phyloP scores from a whole-genome alignment of 2,888 invertebrate species.

The Desoria tigrina region DNA sequence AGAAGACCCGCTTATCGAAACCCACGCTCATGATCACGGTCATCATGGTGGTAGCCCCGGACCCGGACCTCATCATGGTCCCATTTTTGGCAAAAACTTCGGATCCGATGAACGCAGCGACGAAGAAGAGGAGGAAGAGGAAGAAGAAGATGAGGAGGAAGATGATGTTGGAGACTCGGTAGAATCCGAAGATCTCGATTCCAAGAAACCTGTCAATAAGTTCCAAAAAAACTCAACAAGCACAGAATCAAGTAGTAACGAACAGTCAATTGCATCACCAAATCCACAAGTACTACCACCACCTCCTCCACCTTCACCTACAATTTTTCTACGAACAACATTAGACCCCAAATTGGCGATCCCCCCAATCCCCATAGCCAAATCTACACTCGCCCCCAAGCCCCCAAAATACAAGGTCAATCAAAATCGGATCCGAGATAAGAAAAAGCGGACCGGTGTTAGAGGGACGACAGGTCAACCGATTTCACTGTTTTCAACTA shows the following conservation, averaged over 20 bases:
- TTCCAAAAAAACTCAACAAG: background rate
- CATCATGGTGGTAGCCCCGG: background rate
- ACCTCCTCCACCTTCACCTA: background rate
- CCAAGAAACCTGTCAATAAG: background rate
- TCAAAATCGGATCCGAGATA: background rate
- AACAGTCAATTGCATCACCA: slow-evolving; percentile 6
- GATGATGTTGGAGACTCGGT: slow-evolving; percentile 12
- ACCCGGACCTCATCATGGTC: background rate
- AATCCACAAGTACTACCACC: background rate
- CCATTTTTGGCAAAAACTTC: background rate
- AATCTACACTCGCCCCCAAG: slow-evolving; percentile 16
- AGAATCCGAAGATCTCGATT: slow-evolving; percentile 21
- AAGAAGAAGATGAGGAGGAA: slow-evolving; percentile 21
- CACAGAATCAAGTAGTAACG: background rate
- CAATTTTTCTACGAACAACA: background rate
- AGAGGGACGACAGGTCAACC: slow-evolving; percentile 22
- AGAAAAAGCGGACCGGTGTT: background rate
- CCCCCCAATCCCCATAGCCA: background rate
- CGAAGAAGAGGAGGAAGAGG: slow-evolving; percentile 30
- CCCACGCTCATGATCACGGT: background rate
- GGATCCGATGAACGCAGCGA: slow-evolving; percentile 15
- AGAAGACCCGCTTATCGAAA: background rate
- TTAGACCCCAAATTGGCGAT: background rate
- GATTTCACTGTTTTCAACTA: slow-evolving; percentile 20
- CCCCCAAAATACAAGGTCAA: slow-evolving; percentile 22